Percentiles rank a stretch among this genome's conserved stretches.
These are phyloP conservation scores for Druceiella hillmani DNA, from an alignment of 2,888 invertebrate species.

Conservation along the genomic window DNA sequence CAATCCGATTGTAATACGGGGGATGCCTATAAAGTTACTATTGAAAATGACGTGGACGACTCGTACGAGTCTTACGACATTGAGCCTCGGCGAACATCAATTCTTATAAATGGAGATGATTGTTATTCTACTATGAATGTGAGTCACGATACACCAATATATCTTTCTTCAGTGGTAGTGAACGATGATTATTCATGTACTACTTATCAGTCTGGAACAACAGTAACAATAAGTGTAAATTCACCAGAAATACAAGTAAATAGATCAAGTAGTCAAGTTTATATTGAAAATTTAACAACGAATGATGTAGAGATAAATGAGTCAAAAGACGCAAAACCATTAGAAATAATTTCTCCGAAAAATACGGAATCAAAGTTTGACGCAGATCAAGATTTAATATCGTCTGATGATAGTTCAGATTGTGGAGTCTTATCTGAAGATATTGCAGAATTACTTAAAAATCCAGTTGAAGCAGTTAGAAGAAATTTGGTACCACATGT, in stretches of 20 bases:
- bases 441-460: conserved; percentile 54
- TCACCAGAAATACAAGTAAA: conserved; percentile 43
- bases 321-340: conserved; percentile 34
- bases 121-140: conserved; percentile 73
- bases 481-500: conserved; percentile 72
- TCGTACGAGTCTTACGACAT: conserved; percentile 30
- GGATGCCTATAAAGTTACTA: neutral
- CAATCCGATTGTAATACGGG: conserved; percentile 42
- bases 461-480: conserved; percentile 73
- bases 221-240: conserved; percentile 58
- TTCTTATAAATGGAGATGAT: conserved; percentile 67
- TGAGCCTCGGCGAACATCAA: conserved; percentile 59
- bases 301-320: conserved; percentile 32
- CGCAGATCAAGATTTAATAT: conserved; percentile 13
- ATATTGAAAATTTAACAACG: conserved; percentile 38
- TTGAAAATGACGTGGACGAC: conserved; percentile 43
- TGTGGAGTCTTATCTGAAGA: conserved; percentile 36
- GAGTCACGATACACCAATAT: conserved; percentile 61
- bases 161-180: conserved; percentile 69
- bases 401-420: conserved; percentile 20
- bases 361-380: conserved; percentile 14
- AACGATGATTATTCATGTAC: conserved; percentile 50
- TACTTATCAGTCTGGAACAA: conserved; percentile 51
- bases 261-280: conserved; percentile 49
- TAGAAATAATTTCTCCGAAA: conserved; percentile 35